Percentiles rank a stretch among this genome's conserved stretches.
These are phyloP conservation scores for Macaria liturata DNA, from an alignment of 2,888 invertebrate genomes.

Conservation along the genomic window DNA sequence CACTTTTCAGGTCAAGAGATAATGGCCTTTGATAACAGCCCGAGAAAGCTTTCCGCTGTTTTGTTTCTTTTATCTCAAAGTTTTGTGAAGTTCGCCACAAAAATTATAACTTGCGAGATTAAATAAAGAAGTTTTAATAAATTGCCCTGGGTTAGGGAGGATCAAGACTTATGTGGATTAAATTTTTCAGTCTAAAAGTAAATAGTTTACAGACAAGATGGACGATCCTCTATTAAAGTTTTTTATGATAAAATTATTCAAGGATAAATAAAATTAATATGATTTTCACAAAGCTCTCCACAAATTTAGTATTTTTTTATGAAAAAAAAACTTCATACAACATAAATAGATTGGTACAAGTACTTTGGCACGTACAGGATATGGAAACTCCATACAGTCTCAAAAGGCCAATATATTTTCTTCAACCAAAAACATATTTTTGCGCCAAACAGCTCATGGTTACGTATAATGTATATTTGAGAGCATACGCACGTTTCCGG, in stretches of 20 bases:
- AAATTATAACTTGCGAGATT: conserved; percentile 80
- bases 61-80: conserved; percentile 79
- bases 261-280: no score
- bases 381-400: no score
- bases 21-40: conserved; percentile 80
- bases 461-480: conserved; percentile 9
- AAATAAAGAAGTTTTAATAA: conserved; percentile 79
- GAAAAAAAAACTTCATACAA: no score
- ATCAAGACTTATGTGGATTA: conserved; percentile 62
- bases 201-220: conserved; percentile 1
- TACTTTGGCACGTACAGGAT: no score
- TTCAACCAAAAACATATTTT: no score
- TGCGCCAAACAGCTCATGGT: background rate
- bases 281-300: no score
- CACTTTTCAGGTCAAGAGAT: conserved; percentile 80
- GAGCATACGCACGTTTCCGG: conserved; percentile 15
- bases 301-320: no score
- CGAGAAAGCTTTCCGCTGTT: conserved; percentile 82
- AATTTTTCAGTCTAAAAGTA: conserved; percentile 49
- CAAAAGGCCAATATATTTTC: no score
- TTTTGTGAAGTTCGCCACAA: conserved; percentile 75
- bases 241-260: no score
- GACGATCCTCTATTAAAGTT: no score
- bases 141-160: conserved; percentile 68
- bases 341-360: no score